These are phyloP conservation scores for Sarcophaga rosellei DNA, from an alignment of 2,888 invertebrate species.

Conservation along the genomic window DNA sequence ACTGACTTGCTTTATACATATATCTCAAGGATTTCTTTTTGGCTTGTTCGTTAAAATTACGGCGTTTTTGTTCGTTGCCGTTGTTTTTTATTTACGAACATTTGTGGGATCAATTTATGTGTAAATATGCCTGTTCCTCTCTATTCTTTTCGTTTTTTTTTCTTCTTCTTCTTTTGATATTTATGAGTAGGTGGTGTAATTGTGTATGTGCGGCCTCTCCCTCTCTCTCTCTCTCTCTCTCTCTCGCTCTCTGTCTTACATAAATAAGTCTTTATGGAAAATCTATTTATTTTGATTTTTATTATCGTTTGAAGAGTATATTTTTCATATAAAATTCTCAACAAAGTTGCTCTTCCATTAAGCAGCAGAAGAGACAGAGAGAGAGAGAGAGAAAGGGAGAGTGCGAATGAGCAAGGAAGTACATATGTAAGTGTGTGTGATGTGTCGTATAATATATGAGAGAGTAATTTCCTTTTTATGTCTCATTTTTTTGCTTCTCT, in stretches of 20 bases:
- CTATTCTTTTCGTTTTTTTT: too few relatives aligned
- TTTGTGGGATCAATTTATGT: conserved; percentile 46
- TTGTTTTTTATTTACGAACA: conserved; percentile 18
- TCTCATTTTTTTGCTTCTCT: neutral
- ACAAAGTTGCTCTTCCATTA: neutral
- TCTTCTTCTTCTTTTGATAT: neutral
- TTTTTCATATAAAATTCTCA: conserved; percentile 64
- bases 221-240: neutral
- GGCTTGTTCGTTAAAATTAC: conserved; percentile 2
- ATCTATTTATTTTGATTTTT: conserved; percentile 46
- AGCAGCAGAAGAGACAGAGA: neutral
- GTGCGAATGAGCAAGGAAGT: too few relatives aligned
- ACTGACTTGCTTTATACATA: too few relatives aligned
- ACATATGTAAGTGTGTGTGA: too few relatives aligned
- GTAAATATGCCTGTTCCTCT: neutral
- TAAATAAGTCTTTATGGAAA: conserved; percentile 19
- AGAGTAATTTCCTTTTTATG: neutral
- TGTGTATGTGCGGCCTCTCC: neutral
- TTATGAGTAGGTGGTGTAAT: neutral
- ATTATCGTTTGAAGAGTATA: conserved; percentile 40
- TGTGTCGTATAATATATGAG: too few relatives aligned
- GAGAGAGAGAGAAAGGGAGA: neutral
- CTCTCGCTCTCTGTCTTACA: neutral
- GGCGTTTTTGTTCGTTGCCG: conserved; percentile 1
- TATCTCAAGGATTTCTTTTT: conserved; percentile 14